Evolutionary conservation across 2,888 invertebrate genomes (phyloP).

Genomic region (Amiota mariae): DNA sequence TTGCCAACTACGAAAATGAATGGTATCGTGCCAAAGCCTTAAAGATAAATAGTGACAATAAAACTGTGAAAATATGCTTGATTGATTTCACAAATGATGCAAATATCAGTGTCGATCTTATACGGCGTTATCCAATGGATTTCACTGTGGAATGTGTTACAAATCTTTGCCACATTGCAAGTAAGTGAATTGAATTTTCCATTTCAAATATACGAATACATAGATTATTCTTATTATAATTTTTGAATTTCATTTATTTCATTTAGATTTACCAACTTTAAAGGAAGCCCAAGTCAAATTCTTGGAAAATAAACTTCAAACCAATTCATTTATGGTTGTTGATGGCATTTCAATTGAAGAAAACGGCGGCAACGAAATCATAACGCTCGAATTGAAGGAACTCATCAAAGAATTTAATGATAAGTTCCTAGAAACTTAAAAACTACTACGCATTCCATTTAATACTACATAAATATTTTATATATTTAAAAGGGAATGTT

Average conservation of each 20-base stretch:
- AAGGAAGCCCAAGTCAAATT: background rate
- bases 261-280: constrained; percentile 9
- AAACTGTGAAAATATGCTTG: background rate
- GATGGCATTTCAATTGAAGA: too few species aligned
- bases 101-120: background rate
- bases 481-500: too few species aligned
- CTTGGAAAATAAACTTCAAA: background rate
- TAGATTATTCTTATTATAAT: too few species aligned
- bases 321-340: background rate
- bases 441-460: too few species aligned
- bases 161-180: background rate
- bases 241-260: constrained; percentile 5
- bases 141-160: background rate
- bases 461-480: too few species aligned
- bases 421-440: too few species aligned
- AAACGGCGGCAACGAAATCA: too few species aligned
- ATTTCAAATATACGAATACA: background rate
- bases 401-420: too few species aligned
- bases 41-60: background rate
- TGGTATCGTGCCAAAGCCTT: constrained; percentile 9
- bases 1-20: background rate
- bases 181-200: background rate
- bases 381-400: too few species aligned
- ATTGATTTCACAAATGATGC: constrained; percentile 11
- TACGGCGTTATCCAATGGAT: constrained; percentile 14